A percentile compares a stretch with the other conserved stretches of the same genome.
Conservation (phyloP, 2,797 vertebrate genomes). For the Babyrousa celebensis region DNA sequence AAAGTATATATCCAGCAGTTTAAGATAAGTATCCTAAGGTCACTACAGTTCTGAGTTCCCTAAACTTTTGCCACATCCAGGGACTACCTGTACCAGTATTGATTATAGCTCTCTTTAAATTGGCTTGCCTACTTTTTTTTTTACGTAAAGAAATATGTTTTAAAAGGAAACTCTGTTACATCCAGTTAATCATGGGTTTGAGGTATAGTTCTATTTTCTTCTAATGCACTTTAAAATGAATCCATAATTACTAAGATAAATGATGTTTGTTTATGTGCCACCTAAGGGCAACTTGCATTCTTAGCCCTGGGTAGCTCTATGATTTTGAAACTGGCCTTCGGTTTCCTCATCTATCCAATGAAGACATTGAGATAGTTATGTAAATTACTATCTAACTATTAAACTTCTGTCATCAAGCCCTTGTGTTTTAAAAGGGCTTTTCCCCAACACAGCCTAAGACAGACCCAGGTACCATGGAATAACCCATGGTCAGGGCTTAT, state of each 20-base stretch:
- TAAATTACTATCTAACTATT: slow-evolving; percentile 47
- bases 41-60: not conserved
- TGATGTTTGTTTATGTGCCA: not conserved
- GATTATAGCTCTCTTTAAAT: not conserved
- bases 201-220: not conserved
- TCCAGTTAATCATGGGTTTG: not conserved
- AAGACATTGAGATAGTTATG: not conserved
- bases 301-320: not conserved
- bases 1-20: not conserved
- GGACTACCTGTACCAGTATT: not conserved
- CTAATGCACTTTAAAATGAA: not conserved
- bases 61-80: not conserved
- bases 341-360: not conserved
- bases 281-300: not conserved
- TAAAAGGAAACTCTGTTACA: not conserved
- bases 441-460: not conserved
- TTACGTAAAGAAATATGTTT: slow-evolving; percentile 40
- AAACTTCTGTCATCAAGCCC: not conserved
- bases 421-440: not conserved
- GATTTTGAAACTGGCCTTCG: not conserved
- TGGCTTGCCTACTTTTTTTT: not conserved
- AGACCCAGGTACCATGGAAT: not conserved
- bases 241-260: not conserved
- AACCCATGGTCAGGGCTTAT: not conserved
- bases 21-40: not conserved